Evolutionary conservation across 2,888 invertebrate genomes (phyloP).

Genomic region (Omphaloscelis lunosa): DNA sequence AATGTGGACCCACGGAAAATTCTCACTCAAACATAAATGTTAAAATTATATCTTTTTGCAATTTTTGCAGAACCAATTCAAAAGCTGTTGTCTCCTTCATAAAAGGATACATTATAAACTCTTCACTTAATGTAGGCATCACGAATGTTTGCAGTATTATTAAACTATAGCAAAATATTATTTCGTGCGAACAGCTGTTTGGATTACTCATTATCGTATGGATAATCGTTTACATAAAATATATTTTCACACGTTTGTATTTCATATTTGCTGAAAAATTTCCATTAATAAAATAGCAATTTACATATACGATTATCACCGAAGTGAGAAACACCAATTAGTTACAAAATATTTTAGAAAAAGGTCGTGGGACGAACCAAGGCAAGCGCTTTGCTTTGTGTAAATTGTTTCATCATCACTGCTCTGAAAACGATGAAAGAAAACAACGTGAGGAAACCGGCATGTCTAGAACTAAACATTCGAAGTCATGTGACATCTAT

Average conservation of each 20-base stretch:
- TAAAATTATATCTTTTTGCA: neutral
- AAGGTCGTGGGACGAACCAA: no score
- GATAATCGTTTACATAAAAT: slow-evolving; percentile 37
- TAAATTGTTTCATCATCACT: no score
- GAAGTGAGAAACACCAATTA: neutral
- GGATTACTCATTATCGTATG: slow-evolving; percentile 22
- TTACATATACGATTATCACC: neutral
- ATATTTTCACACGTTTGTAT: slow-evolving; percentile 26
- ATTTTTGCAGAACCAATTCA: neutral
- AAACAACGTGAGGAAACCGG: no score
- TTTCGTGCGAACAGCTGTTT: slow-evolving; percentile 42
- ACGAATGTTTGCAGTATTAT: slow-evolving; percentile 49
- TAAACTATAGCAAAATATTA: slow-evolving; percentile 53
- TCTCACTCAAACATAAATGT: neutral
- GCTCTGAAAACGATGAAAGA: no score
- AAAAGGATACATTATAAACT: neutral
- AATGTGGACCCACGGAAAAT: neutral
- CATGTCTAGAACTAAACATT: no score
- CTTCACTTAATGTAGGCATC: slow-evolving; percentile 34
- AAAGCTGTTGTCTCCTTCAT: neutral
- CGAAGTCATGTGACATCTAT: no score
- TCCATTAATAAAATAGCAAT: slow-evolving; percentile 14
- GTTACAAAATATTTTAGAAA: neutral
- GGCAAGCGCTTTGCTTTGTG: no score
- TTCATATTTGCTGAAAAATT: slow-evolving; percentile 32